Evolutionary conservation across 2,797 vertebrate genomes (phyloP).

Genomic region (Crax fasciolata): DNA sequence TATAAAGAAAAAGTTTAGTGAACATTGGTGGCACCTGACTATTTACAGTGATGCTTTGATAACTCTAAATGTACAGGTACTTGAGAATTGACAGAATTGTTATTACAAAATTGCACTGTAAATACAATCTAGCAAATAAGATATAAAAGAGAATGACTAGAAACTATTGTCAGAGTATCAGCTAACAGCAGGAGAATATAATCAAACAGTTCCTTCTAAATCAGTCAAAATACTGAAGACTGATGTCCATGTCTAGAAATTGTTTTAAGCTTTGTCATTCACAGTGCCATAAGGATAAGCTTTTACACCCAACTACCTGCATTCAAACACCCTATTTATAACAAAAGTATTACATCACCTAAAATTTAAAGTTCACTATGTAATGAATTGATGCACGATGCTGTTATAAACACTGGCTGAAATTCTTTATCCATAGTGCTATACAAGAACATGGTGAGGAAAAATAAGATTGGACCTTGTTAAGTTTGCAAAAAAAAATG

Average conservation of each 20-base stretch:
- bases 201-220: conserved; percentile 25
- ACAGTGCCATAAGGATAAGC: not conserved
- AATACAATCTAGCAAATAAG: conserved; percentile 30
- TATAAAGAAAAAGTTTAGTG: not conserved
- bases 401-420: not conserved
- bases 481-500: not conserved
- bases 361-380: not conserved
- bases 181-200: not conserved
- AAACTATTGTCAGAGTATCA: not conserved
- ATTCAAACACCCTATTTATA: not conserved
- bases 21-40: not conserved
- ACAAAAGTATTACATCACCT: not conserved
- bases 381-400: not conserved
- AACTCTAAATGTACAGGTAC: not conserved
- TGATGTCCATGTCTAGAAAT: conserved; percentile 28
- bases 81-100: conserved; percentile 26
- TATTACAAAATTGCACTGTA: not conserved
- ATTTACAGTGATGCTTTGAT: conserved; percentile 3
- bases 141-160: conserved; percentile 18
- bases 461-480: not conserved
- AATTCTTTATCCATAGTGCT: not conserved
- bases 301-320: not conserved
- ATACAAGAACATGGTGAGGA: not conserved
- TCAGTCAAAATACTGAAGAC: not conserved
- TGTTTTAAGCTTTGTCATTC: not conserved